Evolutionary conservation across 2,888 invertebrate genomes (phyloP), one percentile per base, ranked within the genome.

Genomic region (Cecidostiba fungosa): DNA sequence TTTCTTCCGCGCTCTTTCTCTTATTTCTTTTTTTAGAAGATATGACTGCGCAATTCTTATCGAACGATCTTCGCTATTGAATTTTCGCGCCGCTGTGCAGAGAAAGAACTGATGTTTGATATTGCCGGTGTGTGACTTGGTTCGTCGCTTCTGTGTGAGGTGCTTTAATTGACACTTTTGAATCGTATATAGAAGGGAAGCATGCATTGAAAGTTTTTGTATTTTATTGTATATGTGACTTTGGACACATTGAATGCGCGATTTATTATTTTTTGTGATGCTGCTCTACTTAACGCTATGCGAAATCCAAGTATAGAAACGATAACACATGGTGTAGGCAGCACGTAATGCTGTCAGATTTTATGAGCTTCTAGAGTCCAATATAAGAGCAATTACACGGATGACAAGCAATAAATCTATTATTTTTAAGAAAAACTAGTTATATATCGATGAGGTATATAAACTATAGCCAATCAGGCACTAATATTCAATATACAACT

Each of bases 81-180:
- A 72, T n/a, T 23, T 72, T 72, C 72, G 72, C 43, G 72, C 29
- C 29, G 4, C 39, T 39, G 72, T 1, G 23, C n/a, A n/a, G n/a
- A n/a, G n/a, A n/a, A n/a, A 66, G 29, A 54, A 14, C 23, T 12
- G 12, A 3, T 43, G 39, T 39, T 39, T 72, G 2, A 72, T 36
- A 43, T 23, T 5, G 43, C 1, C 43, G 39, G 8, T 8, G 43
- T n/a, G 54, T n/a, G 23, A n/a, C n/a, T 59, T 1, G n/a, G n/a
- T 1, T 39, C 39, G 39, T 1, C 39, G n/a, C n/a, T n/a, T n/a
- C 32, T 43, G 43, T 10, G 10, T 43, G 12, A 43, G 43, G 43
- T 8, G 54, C 16, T 54, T 54, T 54, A 76, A 76, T 54, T 76
- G 76, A 54, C 54, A 19, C 32, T 54, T 76, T 54, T 54, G n/a